Base-by-base conservation (phyloP, 2,888 invertebrate genomes). In the Diachrysia chrysitis region DNA sequence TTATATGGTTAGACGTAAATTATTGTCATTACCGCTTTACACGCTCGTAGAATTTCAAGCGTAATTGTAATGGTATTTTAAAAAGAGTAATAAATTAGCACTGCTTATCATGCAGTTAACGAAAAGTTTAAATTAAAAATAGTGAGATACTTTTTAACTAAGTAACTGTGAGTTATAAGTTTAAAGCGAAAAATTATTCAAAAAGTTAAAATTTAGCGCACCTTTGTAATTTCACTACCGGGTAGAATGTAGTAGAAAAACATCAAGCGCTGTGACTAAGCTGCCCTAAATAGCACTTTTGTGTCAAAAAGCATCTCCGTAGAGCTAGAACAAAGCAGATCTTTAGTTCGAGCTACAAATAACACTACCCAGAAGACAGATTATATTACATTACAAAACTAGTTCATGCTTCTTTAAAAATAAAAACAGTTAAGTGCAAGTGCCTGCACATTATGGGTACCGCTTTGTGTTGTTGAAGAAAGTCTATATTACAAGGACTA, bases 321-420 rank as follows among this genome's bases (percentile, higher is more conserved):
- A 42, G 16, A 66, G 48, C 53, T 59, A 16, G 48, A 71, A 71
- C 62, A 71, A 79, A 73, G 67, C 53, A 9, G 63, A 69, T 62
- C 67, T 66, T 74, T 59, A 48, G 58, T 68, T 29, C 17, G 51
- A 69, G 64, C 68, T 72, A 21, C 23, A 79, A 60, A 70, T 67
- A 79, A 75, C 58, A 72, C 57, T 72, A 72, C 78, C 72, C 75
- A 59, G 75, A 77, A 77, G 79, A 70, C 75, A 72, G 63, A 72
- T 79, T 70, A 65, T 48, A 42, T 61, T 57, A 65, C 65, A 71
- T 66, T 71, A 64, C 62, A 58, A 69, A 66, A 77, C 56, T 70
- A 55, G 62, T 48, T 56, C 29, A 55, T 54, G 42, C 53, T 55
- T 53, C 56, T 73, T 69, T 71, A 29, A 56, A 56, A 64, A 73